These are phyloP conservation scores for Amphiprion clarkii DNA, from an alignment of 2,797 vertebrate genomes.

Conservation along the genomic window DNA sequence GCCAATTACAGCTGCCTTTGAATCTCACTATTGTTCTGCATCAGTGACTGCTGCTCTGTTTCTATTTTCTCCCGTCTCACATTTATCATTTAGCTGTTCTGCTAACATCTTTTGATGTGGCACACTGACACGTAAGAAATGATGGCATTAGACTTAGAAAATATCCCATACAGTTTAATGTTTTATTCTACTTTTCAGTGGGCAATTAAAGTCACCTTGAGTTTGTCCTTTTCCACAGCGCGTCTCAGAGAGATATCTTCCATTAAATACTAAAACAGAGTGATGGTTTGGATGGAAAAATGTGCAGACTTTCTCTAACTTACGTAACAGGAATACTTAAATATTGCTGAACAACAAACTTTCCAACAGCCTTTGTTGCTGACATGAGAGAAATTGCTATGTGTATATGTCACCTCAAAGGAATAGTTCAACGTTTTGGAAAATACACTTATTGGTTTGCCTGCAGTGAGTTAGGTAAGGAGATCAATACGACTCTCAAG, in stretches of 20 bases:
- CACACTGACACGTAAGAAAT: constrained; percentile 57
- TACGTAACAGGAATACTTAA: neutral
- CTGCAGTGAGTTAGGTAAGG: neutral
- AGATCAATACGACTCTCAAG: neutral
- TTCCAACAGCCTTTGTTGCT: neutral
- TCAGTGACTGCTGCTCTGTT: constrained; percentile 43
- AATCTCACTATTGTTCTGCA: constrained; percentile 42
- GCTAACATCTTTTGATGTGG: constrained; percentile 52
- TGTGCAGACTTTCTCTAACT: neutral
- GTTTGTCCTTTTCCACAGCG: constrained; percentile 30
- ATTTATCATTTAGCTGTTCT: constrained; percentile 52
- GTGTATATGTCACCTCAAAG: neutral
- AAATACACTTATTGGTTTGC: neutral
- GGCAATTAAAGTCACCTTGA: constrained; percentile 49
- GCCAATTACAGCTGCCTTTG: constrained; percentile 50
- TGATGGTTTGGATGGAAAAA: constrained; percentile 2
- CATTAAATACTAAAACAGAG: constrained; percentile 10
- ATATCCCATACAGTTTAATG: constrained; percentile 32
- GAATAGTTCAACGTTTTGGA: neutral
- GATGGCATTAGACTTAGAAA: constrained; percentile 49
- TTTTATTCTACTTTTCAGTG: constrained; percentile 17
- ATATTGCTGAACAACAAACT: constrained; percentile 3
- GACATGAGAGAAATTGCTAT: neutral
- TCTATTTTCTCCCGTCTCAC: constrained; percentile 39
- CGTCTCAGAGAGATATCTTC: neutral